These are phyloP conservation scores for Agrotis exclamationis DNA, from an alignment of 2,888 invertebrate genomes.

Conservation along the genomic window DNA sequence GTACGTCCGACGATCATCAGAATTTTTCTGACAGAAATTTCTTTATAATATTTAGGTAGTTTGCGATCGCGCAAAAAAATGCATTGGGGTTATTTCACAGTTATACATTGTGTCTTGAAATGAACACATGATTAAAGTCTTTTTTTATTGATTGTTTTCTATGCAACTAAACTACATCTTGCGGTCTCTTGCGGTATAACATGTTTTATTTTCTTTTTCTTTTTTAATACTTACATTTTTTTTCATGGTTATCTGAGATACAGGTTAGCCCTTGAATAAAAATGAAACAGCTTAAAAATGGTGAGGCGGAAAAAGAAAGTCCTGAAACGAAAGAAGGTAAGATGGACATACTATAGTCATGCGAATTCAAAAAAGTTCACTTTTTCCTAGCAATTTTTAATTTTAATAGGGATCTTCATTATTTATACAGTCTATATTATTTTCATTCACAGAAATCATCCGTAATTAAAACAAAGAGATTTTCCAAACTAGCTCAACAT, in stretches of 20 bases:
- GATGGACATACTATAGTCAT: conserved; percentile 6
- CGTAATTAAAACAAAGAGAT: conserved; percentile 17
- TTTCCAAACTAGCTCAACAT: conserved; percentile 19
- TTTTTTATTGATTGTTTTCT: background rate
- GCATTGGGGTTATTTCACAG: too few species aligned
- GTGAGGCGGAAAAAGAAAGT: conserved; percentile 70
- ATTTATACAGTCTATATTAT: background rate
- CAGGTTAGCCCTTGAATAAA: conserved; percentile 51
- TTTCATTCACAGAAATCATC: conserved; percentile 32
- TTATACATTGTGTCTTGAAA: background rate
- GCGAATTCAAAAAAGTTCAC: background rate
- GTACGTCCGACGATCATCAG: too few species aligned
- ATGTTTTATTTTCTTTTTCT: conserved; percentile 1
- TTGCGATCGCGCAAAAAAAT: too few species aligned
- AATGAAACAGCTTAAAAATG: conserved; percentile 69
- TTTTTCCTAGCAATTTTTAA: background rate
- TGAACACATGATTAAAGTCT: background rate
- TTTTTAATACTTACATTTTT: conserved; percentile 25
- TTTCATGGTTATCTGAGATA: conserved; percentile 34
- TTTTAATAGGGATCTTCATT: background rate
- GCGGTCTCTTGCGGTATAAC: too few species aligned
- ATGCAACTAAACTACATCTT: background rate
- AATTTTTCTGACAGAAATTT: too few species aligned
- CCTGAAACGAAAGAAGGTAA: conserved; percentile 71
- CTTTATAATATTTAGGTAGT: too few species aligned